Evolutionary conservation across 2,797 vertebrate species (phyloP).

Genomic region (Aphelocoma californica): DNA sequence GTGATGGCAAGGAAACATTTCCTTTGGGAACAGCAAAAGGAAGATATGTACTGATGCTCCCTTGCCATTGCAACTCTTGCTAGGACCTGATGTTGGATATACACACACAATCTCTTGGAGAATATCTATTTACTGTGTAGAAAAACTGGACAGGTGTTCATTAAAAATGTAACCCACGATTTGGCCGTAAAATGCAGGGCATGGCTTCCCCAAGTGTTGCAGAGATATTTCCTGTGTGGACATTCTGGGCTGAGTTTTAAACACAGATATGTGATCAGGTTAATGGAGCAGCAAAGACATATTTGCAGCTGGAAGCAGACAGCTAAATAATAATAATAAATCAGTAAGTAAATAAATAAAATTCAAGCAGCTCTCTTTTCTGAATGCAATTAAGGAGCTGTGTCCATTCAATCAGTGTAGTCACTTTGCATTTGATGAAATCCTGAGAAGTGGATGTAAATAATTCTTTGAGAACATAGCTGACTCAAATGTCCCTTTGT

Average conservation of each 20-base stretch:
- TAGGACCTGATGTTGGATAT: neutral
- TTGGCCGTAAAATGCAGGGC: neutral
- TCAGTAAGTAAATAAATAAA: slow-evolving; percentile 38
- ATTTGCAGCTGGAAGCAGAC: slow-evolving; percentile 29
- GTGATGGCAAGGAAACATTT: neutral
- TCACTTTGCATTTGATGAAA: slow-evolving; percentile 34
- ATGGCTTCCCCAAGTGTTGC: neutral
- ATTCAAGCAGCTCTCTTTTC: neutral
- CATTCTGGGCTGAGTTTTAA: neutral
- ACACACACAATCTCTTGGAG: neutral
- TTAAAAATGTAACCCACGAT: neutral
- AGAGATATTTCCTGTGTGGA: slow-evolving; percentile 1
- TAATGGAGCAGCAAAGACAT: slow-evolving; percentile 23
- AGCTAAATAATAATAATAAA: slow-evolving; percentile 52
- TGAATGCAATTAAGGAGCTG: neutral
- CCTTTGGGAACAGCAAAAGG: neutral
- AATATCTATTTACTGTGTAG: neutral
- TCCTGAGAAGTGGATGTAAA: slow-evolving; percentile 20
- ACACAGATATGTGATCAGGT: neutral
- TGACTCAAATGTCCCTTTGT: neutral
- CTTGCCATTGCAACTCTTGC: neutral
- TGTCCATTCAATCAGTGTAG: neutral
- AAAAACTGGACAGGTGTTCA: neutral
- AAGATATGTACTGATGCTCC: neutral
- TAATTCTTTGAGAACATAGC: neutral